Evolutionary conservation across 1,140 invertebrate species (phyloP).

Genomic region (Hesperophylax magnus): DNA sequence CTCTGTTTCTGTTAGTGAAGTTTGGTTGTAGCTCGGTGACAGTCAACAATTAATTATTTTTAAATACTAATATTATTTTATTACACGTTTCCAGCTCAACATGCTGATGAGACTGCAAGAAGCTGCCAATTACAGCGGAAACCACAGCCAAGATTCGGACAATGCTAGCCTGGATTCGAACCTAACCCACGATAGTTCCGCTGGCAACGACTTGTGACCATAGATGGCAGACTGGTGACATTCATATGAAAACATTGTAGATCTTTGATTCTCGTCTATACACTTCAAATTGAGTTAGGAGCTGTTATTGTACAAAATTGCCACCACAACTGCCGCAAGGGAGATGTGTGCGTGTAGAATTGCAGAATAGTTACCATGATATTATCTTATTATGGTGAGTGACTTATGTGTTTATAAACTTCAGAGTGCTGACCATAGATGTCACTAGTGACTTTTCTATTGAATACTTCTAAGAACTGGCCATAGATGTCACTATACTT

Average conservation of each 20-base stretch:
- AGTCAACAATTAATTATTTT: too few species aligned
- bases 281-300: neutral
- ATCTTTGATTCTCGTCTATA: neutral
- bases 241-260: too few species aligned
- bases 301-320: neutral
- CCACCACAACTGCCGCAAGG: neutral
- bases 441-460: too few species aligned
- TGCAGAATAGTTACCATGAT: neutral
- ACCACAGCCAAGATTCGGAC: constrained; percentile 88
- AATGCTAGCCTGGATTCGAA: constrained; percentile 84
- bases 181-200: constrained; percentile 76
- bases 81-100: constrained; percentile 77
- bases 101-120: constrained; percentile 96
- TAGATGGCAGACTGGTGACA: constrained; percentile 7
- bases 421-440: too few species aligned
- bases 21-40: too few species aligned
- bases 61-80: too few species aligned
- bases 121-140: constrained; percentile 91
- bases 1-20: too few species aligned
- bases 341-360: neutral
- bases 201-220: constrained; percentile 67
- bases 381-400: neutral
- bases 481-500: too few species aligned
- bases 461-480: too few species aligned
- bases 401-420: neutral